Conservation (phyloP, 2,888 invertebrate species). For the Onchidella celtica region DNA sequence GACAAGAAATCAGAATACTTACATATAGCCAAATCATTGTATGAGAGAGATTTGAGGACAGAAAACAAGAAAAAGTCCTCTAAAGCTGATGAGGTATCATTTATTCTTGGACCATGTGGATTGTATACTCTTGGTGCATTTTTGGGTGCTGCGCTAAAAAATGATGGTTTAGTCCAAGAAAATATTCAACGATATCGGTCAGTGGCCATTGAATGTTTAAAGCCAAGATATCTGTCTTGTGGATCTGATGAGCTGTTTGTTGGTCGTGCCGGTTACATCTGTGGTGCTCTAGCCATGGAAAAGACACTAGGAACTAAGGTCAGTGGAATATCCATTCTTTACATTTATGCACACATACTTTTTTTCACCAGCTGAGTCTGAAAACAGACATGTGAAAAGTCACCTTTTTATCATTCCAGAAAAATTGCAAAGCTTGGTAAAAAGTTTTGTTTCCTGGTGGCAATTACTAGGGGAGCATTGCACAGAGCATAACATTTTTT, state of each 20-base stretch:
- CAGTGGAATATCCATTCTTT: too few relatives aligned
- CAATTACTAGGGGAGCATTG: too few relatives aligned
- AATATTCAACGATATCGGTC: conserved; percentile 79
- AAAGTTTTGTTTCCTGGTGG: too few relatives aligned
- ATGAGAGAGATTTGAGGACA: conserved; percentile 16
- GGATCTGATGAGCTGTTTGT: conserved; percentile 91
- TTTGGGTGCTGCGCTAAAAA: conserved; percentile 80
- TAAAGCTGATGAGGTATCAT: conserved; percentile 80
- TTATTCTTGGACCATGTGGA: conserved; percentile 90
- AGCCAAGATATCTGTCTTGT: conserved; percentile 76
- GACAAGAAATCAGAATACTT: conserved; percentile 80
- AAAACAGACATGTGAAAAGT: too few relatives aligned
- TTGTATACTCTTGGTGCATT: conserved; percentile 86
- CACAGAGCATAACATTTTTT: too few relatives aligned
- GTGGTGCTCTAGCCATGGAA: conserved; percentile 88
- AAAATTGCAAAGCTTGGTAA: too few relatives aligned
- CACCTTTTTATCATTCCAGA: too few relatives aligned
- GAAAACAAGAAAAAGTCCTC: neutral
- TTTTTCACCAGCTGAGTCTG: too few relatives aligned
- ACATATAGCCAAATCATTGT: conserved; percentile 84
- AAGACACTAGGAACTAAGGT: conserved; percentile 65
- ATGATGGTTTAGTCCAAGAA: conserved; percentile 47
- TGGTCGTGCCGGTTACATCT: conserved; percentile 91
- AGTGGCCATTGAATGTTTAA: conserved; percentile 80
- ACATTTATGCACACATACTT: neutral